These are phyloP conservation scores for Atherinosoma microstoma DNA, from an alignment of 2,797 vertebrate genomes.

Conservation along the genomic window DNA sequence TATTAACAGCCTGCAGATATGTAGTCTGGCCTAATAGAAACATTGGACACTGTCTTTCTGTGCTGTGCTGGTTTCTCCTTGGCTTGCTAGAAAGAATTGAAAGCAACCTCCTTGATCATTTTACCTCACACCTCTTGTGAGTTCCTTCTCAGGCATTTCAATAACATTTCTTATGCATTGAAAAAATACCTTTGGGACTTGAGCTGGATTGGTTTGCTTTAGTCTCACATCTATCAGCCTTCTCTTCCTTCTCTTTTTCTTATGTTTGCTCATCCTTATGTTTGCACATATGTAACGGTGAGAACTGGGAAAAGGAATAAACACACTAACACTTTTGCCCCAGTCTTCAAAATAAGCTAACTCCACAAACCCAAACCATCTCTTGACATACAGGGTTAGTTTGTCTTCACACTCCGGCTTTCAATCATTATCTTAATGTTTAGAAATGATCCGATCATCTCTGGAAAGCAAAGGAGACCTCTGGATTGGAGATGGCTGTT, in stretches of 20 bases:
- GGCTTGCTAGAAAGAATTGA: not conserved
- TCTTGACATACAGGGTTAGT: conserved; percentile 19
- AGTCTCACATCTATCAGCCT: conserved; percentile 16
- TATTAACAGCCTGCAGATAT: not conserved
- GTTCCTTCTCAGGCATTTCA: not conserved
- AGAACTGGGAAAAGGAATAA: conserved; percentile 7
- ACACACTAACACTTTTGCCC: conserved; percentile 9
- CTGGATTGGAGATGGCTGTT: too few relatives aligned
- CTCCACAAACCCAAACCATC: conserved; percentile 10
- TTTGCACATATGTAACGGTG: conserved; percentile 3
- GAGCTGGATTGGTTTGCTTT: conserved; percentile 21
- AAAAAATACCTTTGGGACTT: conserved; percentile 14
- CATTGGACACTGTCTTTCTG: not conserved
- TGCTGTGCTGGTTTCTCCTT: not conserved
- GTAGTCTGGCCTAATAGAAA: not conserved
- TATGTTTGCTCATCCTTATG: conserved; percentile 1
- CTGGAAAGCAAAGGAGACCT: too few relatives aligned
- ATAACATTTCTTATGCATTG: conserved; percentile 23
- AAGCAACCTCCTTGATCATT: not conserved
- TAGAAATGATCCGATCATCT: too few relatives aligned
- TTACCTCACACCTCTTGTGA: not conserved
- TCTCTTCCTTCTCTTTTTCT: conserved; percentile 12
- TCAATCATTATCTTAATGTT: not conserved
- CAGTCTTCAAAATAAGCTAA: conserved; percentile 32
- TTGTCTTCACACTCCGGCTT: conserved; percentile 13